Conservation (phyloP, 2,888 invertebrate genomes). For the Imbricaverruca yamaguchii region DNA sequence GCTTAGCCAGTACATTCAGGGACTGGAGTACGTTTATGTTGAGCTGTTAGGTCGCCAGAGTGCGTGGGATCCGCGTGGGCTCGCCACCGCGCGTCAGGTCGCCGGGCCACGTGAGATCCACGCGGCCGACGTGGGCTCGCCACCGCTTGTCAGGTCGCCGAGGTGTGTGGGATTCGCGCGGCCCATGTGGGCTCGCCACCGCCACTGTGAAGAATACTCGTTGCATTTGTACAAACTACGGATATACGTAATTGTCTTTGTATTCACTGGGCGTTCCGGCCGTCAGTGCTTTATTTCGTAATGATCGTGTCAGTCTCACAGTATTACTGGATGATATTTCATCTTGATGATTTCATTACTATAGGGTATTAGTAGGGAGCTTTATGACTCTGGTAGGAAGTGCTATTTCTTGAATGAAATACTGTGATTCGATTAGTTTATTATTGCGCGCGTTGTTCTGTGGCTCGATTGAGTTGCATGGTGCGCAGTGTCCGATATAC, state of each 20-base stretch:
- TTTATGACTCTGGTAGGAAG: conserved; percentile 14
- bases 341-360: background rate
- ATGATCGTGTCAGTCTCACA: background rate
- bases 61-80: too few species aligned
- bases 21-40: conserved; percentile 16
- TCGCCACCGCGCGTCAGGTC: too few species aligned
- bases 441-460: background rate
- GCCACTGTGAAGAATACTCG: conserved; percentile 11
- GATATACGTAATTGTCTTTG: conserved; percentile 10
- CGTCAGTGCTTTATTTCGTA: background rate
- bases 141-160: background rate
- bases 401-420: background rate
- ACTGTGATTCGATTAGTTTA: conserved; percentile 14
- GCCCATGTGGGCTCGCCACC: too few species aligned
- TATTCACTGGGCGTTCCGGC: background rate
- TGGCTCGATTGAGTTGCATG: background rate
- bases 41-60: background rate
- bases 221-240: conserved; percentile 19
- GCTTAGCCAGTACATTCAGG: conserved; percentile 18
- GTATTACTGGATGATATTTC: conserved; percentile 17
- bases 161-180: background rate
- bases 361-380: conserved; percentile 19
- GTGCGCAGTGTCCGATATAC: conserved; percentile 4
- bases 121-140: background rate
- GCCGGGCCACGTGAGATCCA: too few species aligned